phyloP scores from a whole-genome alignment of 1,140 invertebrate species.

The Cryptotermes secundus region DNA sequence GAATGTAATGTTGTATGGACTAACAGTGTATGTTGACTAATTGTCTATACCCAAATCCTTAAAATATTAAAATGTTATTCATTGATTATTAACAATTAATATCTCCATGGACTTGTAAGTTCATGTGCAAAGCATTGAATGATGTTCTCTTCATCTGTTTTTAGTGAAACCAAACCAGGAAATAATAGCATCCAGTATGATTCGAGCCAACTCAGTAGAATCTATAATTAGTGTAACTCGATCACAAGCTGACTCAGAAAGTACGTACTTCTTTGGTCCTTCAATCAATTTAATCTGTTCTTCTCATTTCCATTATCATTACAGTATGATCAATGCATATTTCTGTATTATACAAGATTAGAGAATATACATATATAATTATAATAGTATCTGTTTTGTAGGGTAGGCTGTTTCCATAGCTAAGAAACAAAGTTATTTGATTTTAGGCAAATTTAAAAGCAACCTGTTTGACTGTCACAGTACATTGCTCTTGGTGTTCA shows the following conservation, averaged over 20 bases:
- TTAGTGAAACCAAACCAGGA: conserved; percentile 25
- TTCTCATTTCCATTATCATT: conserved; percentile 1
- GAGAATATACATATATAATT: no score
- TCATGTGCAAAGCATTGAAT: not conserved
- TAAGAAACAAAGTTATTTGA: no score
- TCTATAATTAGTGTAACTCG: conserved; percentile 40
- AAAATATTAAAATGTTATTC: not conserved
- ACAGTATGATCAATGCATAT: not conserved
- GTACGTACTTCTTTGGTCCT: conserved; percentile 39
- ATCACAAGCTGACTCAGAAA: conserved; percentile 39
- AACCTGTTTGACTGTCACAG: no score
- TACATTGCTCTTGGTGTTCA: no score
- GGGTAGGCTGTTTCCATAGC: no score
- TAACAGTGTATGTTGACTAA: not conserved
- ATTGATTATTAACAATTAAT: conserved; percentile 10
- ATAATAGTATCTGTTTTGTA: no score
- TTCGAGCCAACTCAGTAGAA: conserved; percentile 43
- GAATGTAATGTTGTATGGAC: not conserved
- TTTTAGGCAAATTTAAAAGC: no score
- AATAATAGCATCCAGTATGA: conserved; percentile 23
- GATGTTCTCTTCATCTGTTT: conserved; percentile 13
- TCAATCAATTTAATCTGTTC: not conserved
- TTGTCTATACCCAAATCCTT: no score
- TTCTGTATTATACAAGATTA: no score
- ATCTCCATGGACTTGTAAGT: not conserved